Evolutionary conservation across 1,140 invertebrate genomes (phyloP).

Genomic region (Sitodiplosis mosellana): DNA sequence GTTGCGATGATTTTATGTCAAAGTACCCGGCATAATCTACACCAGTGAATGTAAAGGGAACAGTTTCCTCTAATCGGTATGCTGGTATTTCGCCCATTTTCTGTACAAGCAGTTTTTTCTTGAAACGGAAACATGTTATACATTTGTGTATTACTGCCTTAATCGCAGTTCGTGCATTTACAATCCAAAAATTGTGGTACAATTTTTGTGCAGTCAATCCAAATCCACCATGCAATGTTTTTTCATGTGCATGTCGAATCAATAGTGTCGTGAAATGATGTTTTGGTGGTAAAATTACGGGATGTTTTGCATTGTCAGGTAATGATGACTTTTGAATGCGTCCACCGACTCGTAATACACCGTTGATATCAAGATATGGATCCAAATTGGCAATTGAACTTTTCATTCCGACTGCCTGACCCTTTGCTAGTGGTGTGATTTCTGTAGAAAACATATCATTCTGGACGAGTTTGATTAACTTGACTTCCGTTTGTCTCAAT

Average conservation of each 20-base stretch:
- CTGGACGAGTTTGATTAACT: not conserved
- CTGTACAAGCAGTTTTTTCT: slow-evolving; percentile 2
- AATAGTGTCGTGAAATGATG: slow-evolving; percentile 9
- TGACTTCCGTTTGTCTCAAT: not conserved
- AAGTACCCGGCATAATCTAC: slow-evolving; percentile 25
- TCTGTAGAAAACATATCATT: not conserved
- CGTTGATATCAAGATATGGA: slow-evolving; percentile 9
- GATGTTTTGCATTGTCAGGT: slow-evolving; percentile 6
- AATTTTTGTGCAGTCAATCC: slow-evolving; percentile 5
- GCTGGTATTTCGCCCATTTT: slow-evolving; percentile 22
- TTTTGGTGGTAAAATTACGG: slow-evolving; percentile 6
- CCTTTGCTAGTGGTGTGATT: not conserved
- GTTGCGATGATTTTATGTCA: slow-evolving; percentile 6
- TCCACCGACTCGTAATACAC: slow-evolving; percentile 11
- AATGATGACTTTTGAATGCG: slow-evolving; percentile 6
- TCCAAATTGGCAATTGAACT: slow-evolving; percentile 1
- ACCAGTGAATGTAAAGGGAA: slow-evolving; percentile 18
- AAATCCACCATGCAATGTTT: slow-evolving; percentile 9
- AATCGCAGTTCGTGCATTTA: slow-evolving; percentile 1
- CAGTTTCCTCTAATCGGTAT: slow-evolving; percentile 10
- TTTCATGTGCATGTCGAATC: slow-evolving; percentile 10
- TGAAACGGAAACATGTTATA: slow-evolving; percentile 9
- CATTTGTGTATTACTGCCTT: slow-evolving; percentile 8
- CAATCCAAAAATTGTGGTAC: slow-evolving; percentile 9
- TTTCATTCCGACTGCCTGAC: not conserved